Percentiles rank a stretch among this genome's conserved stretches.
phyloP scores from a whole-genome alignment of 53 echinoderm and acorn worm species.

The Actinopyga echinites region DNA sequence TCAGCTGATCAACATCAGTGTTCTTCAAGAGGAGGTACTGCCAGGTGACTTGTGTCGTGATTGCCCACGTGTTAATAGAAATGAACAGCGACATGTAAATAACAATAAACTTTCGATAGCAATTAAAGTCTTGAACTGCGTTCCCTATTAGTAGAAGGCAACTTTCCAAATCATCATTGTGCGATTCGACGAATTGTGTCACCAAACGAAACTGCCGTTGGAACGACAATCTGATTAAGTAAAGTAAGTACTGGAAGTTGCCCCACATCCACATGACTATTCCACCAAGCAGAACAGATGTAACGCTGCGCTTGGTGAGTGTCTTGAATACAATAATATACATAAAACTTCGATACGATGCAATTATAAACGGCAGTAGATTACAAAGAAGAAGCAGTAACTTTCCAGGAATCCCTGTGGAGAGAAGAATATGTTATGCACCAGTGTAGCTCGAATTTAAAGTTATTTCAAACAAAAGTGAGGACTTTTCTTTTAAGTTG shows the following conservation, averaged over 20 bases:
- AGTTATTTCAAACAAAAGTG: too few species aligned
- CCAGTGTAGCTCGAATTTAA: too few species aligned
- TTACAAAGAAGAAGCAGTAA: neutral
- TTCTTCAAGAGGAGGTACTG: neutral
- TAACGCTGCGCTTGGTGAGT: neutral
- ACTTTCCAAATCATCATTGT: neutral
- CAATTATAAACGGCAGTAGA: neutral
- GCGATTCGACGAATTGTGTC: neutral
- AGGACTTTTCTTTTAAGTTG: too few species aligned
- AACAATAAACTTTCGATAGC: constrained; percentile 1
- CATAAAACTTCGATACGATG: neutral
- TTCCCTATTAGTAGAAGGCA: neutral
- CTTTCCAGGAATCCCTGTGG: constrained; percentile 13
- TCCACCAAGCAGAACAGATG: constrained; percentile 7
- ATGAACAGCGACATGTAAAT: neutral
- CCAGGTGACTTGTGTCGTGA: neutral
- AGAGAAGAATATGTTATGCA: too few species aligned
- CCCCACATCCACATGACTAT: neutral
- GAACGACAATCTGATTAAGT: constrained; percentile 7
- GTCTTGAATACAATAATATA: neutral
- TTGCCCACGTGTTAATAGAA: neutral
- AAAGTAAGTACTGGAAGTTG: neutral
- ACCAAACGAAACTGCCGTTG: constrained; percentile 17
- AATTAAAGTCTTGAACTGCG: constrained; percentile 33
- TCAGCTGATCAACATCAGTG: too few species aligned